Evolutionary conservation across 1,140 invertebrate genomes (phyloP).

Genomic region (Brachystomella parvula): DNA sequence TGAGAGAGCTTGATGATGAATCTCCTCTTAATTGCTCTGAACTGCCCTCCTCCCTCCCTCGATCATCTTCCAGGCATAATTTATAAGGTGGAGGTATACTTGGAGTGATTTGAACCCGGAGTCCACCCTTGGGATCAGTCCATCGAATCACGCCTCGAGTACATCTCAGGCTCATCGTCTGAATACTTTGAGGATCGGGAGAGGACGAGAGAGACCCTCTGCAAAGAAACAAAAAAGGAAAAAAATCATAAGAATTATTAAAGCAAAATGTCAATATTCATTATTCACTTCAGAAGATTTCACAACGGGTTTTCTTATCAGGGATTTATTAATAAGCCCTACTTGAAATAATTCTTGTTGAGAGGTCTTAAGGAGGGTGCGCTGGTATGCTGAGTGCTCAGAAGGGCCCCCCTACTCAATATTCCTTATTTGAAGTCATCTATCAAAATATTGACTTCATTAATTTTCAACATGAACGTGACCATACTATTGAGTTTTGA

Average conservation of each 20-base stretch:
- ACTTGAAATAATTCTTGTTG: background rate
- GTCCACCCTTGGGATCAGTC: background rate
- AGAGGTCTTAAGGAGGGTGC: background rate
- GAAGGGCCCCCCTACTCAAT: background rate
- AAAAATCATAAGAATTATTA: background rate
- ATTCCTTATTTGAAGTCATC: background rate
- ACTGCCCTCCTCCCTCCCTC: background rate
- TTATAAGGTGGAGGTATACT: background rate
- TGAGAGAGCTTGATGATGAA: too few relatives aligned
- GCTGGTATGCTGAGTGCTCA: background rate
- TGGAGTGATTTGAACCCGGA: background rate
- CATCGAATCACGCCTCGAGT: background rate
- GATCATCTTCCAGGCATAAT: background rate
- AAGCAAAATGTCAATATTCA: too few relatives aligned
- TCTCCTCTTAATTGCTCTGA: background rate
- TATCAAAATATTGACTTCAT: background rate
- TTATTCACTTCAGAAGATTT: too few relatives aligned
- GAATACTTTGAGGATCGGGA: background rate
- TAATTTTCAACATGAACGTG: too few relatives aligned
- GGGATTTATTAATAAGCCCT: background rate
- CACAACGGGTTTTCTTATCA: too few relatives aligned
- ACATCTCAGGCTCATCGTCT: constrained; percentile 1
- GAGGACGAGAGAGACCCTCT: background rate
- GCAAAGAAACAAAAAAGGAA: constrained; percentile 6
- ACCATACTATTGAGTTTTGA: too few relatives aligned